These are phyloP conservation scores for Cephus pulcher DNA, from an alignment of 2,888 invertebrate genomes.

Conservation along the genomic window DNA sequence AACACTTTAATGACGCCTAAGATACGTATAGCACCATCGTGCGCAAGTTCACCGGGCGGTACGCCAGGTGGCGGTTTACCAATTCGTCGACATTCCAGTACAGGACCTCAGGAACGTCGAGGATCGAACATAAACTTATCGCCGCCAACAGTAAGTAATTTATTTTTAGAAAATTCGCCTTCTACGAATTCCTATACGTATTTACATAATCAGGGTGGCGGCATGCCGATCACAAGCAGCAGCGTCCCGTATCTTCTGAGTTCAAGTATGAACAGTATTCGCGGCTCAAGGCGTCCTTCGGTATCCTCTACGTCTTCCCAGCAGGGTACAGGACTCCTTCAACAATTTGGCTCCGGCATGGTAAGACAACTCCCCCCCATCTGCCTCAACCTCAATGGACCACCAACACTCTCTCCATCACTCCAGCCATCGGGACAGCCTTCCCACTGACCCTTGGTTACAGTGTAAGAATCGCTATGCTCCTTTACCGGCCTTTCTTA, in stretches of 20 bases:
- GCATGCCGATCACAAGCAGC: conserved; percentile 90
- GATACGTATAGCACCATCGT: conserved; percentile 89
- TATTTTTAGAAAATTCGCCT: neutral
- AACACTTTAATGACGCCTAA: conserved; percentile 93
- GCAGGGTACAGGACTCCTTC: conserved; percentile 82
- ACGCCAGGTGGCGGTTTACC: conserved; percentile 82
- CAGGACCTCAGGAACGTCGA: conserved; percentile 89
- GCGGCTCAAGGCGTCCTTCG: conserved; percentile 78
- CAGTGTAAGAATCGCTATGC: conserved; percentile 68
- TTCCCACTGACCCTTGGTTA: conserved; percentile 69
- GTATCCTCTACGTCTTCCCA: conserved; percentile 76
- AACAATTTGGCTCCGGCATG: conserved; percentile 93
- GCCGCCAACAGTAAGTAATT: conserved; percentile 82
- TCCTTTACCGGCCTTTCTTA: conserved; percentile 39
- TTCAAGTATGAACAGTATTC: conserved; percentile 81
- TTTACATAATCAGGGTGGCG: conserved; percentile 76
- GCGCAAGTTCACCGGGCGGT: conserved; percentile 82
- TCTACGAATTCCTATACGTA: neutral
- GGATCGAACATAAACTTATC: conserved; percentile 87
- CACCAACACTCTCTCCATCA: conserved; percentile 67
- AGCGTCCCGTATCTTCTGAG: conserved; percentile 88
- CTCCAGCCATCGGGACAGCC: conserved; percentile 68
- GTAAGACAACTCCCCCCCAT: conserved; percentile 84
- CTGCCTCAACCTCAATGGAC: conserved; percentile 75
- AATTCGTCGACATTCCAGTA: conserved; percentile 89